Conservation (phyloP, 35 echinoderm and acorn worm species). For the Stichopus chloronotus region DNA sequence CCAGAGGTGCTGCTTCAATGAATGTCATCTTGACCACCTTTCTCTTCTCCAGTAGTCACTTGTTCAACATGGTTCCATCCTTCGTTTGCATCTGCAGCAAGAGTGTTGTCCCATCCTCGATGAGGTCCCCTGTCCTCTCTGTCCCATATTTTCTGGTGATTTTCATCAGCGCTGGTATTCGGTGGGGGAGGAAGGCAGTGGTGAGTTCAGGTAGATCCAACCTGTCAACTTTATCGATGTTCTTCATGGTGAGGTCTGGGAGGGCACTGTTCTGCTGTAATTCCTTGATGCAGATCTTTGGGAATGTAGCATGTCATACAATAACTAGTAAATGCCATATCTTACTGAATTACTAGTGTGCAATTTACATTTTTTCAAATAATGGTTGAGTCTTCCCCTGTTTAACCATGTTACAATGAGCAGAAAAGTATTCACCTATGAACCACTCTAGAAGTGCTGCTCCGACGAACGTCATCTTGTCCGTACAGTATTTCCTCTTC, state of each 20-base stretch:
- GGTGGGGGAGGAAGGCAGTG: not conserved
- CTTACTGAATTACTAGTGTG: too few relatives aligned
- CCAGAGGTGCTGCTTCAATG: not conserved
- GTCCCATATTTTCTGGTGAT: not conserved
- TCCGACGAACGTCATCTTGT: not conserved
- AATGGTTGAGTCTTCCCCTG: too few relatives aligned
- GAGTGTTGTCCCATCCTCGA: not conserved
- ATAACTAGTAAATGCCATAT: not conserved
- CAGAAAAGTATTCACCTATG: not conserved
- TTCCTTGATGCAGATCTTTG: not conserved
- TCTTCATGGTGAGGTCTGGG: not conserved
- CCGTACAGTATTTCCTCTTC: not conserved
- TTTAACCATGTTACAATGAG: too few relatives aligned
- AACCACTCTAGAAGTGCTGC: not conserved
- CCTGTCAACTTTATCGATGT: not conserved
- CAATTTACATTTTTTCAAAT: too few relatives aligned
- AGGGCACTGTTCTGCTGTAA: not conserved
- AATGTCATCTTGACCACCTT: not conserved
- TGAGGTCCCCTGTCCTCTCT: not conserved
- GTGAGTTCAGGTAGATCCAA: not conserved
- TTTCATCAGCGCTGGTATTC: not conserved
- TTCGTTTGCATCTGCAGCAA: not conserved
- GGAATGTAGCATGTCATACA: not conserved
- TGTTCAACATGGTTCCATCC: not conserved
- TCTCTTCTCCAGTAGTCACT: not conserved